Evolutionary conservation across 1,140 invertebrate genomes (phyloP).

Genomic region (Anastrepha ludens): DNA sequence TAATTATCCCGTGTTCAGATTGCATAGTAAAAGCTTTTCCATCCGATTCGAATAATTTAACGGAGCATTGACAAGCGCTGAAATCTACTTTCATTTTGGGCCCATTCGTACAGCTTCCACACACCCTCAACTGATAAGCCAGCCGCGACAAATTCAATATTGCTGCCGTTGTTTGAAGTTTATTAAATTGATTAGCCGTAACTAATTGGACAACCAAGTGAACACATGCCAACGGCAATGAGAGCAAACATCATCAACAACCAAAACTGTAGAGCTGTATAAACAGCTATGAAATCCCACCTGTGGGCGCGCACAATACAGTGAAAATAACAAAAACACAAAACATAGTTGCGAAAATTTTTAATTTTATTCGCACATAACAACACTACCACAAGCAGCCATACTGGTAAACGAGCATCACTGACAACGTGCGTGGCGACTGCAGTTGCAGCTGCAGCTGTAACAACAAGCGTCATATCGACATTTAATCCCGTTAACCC

Average conservation of each 20-base stretch:
- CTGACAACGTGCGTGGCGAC: not conserved
- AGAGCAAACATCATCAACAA: not conserved
- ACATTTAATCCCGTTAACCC: slow-evolving; percentile 5
- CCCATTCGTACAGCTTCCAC: too few species aligned
- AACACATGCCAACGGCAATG: not conserved
- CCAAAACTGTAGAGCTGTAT: not conserved
- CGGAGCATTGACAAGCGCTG: not conserved
- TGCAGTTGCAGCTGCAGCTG: not conserved
- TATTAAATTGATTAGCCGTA: slow-evolving; percentile 53
- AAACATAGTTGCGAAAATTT: slow-evolving; percentile 22
- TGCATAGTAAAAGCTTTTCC: not conserved
- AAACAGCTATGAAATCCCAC: slow-evolving; percentile 19
- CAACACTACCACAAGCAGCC: not conserved
- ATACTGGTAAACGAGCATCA: slow-evolving; percentile 14
- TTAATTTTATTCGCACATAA: slow-evolving; percentile 31
- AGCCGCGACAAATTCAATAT: slow-evolving; percentile 40
- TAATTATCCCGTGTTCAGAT: not conserved
- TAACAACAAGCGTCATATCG: not conserved
- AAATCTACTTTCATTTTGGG: not conserved
- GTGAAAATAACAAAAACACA: not conserved
- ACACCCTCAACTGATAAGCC: slow-evolving; percentile 2
- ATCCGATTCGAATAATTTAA: too few species aligned
- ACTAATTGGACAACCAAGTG: slow-evolving; percentile 23
- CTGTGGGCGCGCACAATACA: not conserved
- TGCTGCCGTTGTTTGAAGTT: slow-evolving; percentile 45